phyloP scores from a whole-genome alignment of 2,888 invertebrate genomes.

The Drepanosiphum platanoidis region DNA sequence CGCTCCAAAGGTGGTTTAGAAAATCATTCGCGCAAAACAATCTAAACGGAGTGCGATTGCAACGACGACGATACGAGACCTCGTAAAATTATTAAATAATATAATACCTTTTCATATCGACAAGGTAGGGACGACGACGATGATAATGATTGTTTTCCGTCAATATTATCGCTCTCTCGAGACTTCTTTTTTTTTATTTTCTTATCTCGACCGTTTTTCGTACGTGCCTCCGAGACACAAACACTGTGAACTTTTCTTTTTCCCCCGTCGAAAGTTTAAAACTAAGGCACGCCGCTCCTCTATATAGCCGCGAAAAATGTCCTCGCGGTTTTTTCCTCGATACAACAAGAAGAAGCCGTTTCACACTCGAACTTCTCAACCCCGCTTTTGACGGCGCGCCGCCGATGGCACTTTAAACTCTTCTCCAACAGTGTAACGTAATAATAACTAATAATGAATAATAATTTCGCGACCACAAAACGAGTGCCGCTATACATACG shows the following conservation, averaged over 20 bases:
- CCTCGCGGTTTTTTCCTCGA: background rate
- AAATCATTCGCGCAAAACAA: too few relatives aligned
- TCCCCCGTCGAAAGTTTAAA: background rate
- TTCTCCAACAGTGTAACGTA: background rate
- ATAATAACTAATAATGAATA: background rate
- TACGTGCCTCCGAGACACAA: background rate
- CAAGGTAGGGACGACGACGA: background rate
- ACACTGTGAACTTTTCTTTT: background rate
- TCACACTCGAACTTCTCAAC: background rate
- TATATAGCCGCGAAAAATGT: background rate
- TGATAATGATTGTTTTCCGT: background rate
- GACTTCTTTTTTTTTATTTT: background rate
- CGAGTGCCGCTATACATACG: too few relatives aligned
- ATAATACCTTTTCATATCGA: background rate
- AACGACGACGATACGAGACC: too few relatives aligned
- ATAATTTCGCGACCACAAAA: too few relatives aligned
- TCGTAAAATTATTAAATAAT: too few relatives aligned
- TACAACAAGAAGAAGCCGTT: background rate
- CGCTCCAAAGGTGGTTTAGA: too few relatives aligned
- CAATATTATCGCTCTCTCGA: background rate
- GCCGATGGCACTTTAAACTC: background rate
- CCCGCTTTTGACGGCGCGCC: background rate
- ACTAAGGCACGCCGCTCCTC: too few relatives aligned
- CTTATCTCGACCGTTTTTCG: background rate
- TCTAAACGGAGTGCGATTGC: too few relatives aligned